These are phyloP conservation scores for Albula goreensis DNA, from an alignment of 2,113 vertebrate species.

Conservation along the genomic window DNA sequence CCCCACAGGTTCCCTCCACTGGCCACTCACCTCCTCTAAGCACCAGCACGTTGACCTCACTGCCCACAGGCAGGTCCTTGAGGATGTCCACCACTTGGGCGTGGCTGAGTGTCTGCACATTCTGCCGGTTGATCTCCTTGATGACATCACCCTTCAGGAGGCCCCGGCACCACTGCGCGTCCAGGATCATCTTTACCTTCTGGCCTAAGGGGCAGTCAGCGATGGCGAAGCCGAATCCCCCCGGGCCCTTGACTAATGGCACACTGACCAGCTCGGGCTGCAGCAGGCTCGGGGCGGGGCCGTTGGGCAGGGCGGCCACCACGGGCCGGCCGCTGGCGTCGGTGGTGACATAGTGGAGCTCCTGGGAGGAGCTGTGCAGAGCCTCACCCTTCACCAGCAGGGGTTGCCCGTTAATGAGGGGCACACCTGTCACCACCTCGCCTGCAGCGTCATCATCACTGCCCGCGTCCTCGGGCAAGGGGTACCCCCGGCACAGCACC, in stretches of 20 bases:
- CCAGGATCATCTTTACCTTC: slow-evolving; percentile 98
- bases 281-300: slow-evolving; percentile 78
- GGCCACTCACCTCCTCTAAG: slow-evolving; percentile 73
- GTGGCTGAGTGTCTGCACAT: slow-evolving; percentile 90
- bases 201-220: slow-evolving; percentile 92
- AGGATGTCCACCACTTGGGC: slow-evolving; percentile 96
- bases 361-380: slow-evolving; percentile 67
- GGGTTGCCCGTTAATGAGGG: slow-evolving; percentile 74
- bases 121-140: slow-evolving; percentile 94
- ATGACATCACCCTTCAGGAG: slow-evolving; percentile 93
- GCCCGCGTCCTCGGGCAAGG: slow-evolving; percentile 84
- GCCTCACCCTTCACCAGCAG: slow-evolving; percentile 58
- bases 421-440: slow-evolving; percentile 73
- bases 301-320: slow-evolving; percentile 69
- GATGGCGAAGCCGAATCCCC: slow-evolving; percentile 95
- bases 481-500: slow-evolving; percentile 92
- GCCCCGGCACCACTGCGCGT: slow-evolving; percentile 95
- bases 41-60: slow-evolving; percentile 79
- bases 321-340: slow-evolving; percentile 73
- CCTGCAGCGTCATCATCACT: slow-evolving; percentile 70
- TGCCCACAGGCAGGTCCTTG: slow-evolving; percentile 90
- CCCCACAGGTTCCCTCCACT: neutral
- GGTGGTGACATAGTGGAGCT: slow-evolving; percentile 65
- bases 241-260: slow-evolving; percentile 87
- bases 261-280: slow-evolving; percentile 89